Percentiles rank a stretch among this genome's conserved stretches.
These are phyloP conservation scores for Psophia crepitans DNA, from an alignment of 2,113 vertebrate genomes.

Conservation along the genomic window DNA sequence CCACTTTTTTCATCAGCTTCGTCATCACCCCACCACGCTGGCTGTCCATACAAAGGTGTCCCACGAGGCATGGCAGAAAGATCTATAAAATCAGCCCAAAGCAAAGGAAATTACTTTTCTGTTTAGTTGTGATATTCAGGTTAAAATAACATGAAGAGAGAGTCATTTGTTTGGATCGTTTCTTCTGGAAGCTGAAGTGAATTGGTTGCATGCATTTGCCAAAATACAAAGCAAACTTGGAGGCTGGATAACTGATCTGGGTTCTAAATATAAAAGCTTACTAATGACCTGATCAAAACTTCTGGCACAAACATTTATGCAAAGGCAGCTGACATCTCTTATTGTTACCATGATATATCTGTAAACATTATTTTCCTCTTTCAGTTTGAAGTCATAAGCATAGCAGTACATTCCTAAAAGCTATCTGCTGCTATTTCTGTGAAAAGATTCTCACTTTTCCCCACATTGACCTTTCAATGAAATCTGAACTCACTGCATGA, in stretches of 20 bases:
- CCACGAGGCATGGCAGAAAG: conserved; percentile 87
- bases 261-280: conserved; percentile 54
- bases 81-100: conserved; percentile 66
- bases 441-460: conserved; percentile 24
- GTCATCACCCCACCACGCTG: conserved; percentile 97
- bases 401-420: background rate
- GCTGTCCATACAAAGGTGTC: conserved; percentile 94
- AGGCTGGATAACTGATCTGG: conserved; percentile 16
- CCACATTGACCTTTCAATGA: background rate
- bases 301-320: background rate
- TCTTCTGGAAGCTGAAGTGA: background rate
- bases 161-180: background rate
- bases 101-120: background rate
- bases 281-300: conserved; percentile 26
- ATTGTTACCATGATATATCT: background rate
- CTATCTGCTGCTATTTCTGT: background rate
- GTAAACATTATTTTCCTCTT: background rate
- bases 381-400: background rate
- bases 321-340: background rate
- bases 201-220: background rate
- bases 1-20: conserved; percentile 90
- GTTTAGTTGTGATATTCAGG: background rate
- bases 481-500: conserved; percentile 34
- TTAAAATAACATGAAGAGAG: background rate
- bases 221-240: conserved; percentile 32